These are phyloP conservation scores for Hylomyscus alleni DNA, from an alignment of 2,797 vertebrate genomes.

Conservation along the genomic window DNA sequence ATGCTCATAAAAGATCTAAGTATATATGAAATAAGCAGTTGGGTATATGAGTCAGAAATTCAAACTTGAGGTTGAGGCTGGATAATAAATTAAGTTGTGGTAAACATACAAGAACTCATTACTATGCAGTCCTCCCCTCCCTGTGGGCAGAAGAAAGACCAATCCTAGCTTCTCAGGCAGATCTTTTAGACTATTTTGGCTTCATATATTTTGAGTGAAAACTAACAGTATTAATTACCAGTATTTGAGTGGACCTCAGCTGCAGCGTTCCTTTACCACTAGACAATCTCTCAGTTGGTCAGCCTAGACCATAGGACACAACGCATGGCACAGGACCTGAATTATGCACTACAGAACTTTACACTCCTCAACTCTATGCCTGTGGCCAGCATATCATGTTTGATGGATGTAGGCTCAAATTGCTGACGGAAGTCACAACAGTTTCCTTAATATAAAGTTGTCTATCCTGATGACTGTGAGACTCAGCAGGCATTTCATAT, in stretches of 20 bases:
- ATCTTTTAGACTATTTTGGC: constrained; percentile 3
- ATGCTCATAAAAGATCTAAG: constrained; percentile 25
- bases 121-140: not conserved
- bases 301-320: not conserved
- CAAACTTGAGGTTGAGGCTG: constrained; percentile 67
- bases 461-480: not conserved
- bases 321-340: not conserved
- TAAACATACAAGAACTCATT: constrained; percentile 33
- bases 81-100: constrained; percentile 53
- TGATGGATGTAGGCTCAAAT: not conserved
- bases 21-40: constrained; percentile 55
- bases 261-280: not conserved
- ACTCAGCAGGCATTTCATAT: not conserved
- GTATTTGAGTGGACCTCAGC: not conserved
- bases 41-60: constrained; percentile 71
- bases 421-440: not conserved
- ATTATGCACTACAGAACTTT: not conserved
- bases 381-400: no score
- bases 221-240: constrained; percentile 39
- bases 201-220: constrained; percentile 1
- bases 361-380: not conserved
- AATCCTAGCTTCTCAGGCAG: not conserved
- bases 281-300: not conserved
- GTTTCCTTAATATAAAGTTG: not conserved
- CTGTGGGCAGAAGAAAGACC: not conserved